These are phyloP conservation scores for Cyprinodon variegatus DNA, from an alignment of 2,113 vertebrate species.

Conservation along the genomic window DNA sequence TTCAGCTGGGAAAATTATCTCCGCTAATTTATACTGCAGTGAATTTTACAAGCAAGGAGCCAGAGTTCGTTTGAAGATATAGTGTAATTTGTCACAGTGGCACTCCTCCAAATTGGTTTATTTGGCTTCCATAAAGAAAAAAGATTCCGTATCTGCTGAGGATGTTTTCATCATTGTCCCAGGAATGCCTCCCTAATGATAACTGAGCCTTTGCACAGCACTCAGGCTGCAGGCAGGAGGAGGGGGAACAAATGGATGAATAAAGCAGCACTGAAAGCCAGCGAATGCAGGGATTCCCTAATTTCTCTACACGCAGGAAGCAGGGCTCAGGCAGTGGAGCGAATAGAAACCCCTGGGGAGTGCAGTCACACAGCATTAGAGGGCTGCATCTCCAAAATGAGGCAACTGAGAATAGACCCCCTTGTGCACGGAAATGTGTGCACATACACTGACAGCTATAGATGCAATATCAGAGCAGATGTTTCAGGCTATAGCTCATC, in stretches of 20 bases:
- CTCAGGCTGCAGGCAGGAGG: conserved; percentile 18
- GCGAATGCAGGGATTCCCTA: conserved; percentile 66
- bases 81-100: conserved; percentile 39
- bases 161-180: conserved; percentile 49
- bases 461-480: conserved; percentile 13
- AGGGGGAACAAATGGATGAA: conserved; percentile 33
- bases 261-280: conserved; percentile 40
- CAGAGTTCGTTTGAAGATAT: conserved; percentile 9
- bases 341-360: conserved; percentile 58
- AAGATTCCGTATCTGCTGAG: conserved; percentile 36
- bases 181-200: conserved; percentile 45
- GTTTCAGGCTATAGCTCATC: conserved; percentile 26
- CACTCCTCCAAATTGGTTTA: conserved; percentile 35
- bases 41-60: conserved; percentile 7
- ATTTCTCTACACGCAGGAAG: conserved; percentile 34
- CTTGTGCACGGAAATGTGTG: conserved; percentile 2
- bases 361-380: conserved; percentile 67
- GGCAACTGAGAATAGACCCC: conserved; percentile 16
- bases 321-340: conserved; percentile 53
- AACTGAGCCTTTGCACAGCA: conserved; percentile 31
- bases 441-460: neutral
- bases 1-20: neutral
- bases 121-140: conserved; percentile 39
- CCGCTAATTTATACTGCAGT: conserved; percentile 9
- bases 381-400: conserved; percentile 39